Conservation (phyloP, 2,113 vertebrate species). For the Cricetomys ansorgei region DNA sequence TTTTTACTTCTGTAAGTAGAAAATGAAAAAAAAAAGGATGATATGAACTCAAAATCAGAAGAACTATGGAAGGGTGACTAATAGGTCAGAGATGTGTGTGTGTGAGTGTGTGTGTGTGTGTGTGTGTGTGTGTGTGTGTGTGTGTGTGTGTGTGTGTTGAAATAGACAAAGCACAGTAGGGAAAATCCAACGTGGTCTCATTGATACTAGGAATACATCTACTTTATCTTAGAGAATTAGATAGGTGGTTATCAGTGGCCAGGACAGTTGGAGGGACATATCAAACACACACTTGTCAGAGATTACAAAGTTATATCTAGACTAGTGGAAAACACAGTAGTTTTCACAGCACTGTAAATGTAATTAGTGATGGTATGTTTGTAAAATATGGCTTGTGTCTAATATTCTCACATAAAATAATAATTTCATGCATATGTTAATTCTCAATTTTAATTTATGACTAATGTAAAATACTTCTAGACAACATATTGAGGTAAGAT, state of each 20-base stretch:
- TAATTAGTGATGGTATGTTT: background rate
- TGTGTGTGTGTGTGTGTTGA: background rate
- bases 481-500: background rate
- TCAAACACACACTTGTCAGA: background rate
- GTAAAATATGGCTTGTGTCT: background rate
- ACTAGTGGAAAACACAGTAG: background rate
- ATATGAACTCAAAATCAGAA: background rate
- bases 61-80: background rate
- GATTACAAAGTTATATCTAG: background rate
- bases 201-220: background rate
- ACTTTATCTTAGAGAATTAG: background rate
- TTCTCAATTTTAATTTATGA: background rate
- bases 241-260: background rate
- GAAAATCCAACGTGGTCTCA: background rate
- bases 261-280: rapidly evolving
- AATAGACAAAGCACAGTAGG: background rate
- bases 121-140: background rate
- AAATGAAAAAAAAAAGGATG: background rate
- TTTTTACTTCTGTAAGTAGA: background rate
- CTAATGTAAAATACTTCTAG: background rate
- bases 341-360: background rate
- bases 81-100: background rate
- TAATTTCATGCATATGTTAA: background rate
- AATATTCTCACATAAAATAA: background rate
- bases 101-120: background rate